phyloP scores from a whole-genome alignment of 2,797 vertebrate genomes.

The Microcaecilia unicolor region DNA sequence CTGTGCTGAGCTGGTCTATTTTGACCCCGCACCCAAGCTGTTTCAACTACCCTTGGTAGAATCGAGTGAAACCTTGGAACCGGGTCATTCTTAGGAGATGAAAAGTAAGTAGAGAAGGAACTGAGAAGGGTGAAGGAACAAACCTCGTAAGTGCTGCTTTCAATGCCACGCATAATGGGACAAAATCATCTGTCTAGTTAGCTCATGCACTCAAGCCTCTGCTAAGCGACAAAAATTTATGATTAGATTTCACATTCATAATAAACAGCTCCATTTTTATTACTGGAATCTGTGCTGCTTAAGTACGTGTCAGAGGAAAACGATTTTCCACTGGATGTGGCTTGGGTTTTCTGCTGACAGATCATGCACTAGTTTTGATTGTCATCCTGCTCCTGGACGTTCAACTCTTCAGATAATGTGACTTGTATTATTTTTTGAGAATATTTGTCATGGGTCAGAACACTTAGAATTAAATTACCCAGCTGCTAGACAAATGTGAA shows the following conservation, averaged over 20 bases:
- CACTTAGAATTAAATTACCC: no score
- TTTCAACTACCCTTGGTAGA: slow-evolving; percentile 10
- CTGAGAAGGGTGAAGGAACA: not conserved
- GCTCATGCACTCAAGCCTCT: not conserved
- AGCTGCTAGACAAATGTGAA: no score
- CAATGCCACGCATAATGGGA: not conserved
- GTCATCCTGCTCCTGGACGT: no score
- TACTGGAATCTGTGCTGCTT: not conserved
- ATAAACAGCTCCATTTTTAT: not conserved
- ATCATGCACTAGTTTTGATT: no score
- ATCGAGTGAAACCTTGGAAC: not conserved
- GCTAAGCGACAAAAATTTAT: not conserved
- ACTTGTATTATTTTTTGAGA: no score
- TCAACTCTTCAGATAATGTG: no score
- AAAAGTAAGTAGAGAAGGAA: not conserved
- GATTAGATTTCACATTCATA: not conserved
- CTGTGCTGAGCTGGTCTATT: no score
- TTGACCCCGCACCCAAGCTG: slow-evolving; percentile 3
- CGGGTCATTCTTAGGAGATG: not conserved
- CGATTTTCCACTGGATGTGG: not conserved
- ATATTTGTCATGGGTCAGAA: no score
- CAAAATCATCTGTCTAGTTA: not conserved
- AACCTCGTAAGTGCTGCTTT: not conserved
- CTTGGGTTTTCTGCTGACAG: no score
- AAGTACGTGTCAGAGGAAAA: not conserved